Evolutionary conservation across 2,797 vertebrate species (phyloP).

Genomic region (Gymnoscopelus microlampas): DNA sequence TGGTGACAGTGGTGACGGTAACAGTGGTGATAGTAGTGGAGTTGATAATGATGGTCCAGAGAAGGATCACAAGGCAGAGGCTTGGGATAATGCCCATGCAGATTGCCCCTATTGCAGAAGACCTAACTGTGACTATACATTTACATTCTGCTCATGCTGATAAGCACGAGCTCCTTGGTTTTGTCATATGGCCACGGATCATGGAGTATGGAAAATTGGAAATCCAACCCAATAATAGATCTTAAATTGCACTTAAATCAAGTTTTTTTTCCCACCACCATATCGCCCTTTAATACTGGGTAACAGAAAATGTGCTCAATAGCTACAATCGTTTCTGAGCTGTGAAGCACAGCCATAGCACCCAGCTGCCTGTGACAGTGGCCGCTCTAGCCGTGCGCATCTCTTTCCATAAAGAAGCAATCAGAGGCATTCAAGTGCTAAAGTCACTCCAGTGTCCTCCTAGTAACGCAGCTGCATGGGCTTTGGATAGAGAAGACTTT

Average conservation of each 20-base stretch:
- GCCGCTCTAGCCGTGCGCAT: conserved; percentile 35
- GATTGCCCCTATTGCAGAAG: too few relatives aligned
- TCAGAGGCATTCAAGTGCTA: conserved; percentile 46
- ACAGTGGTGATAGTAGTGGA: neutral
- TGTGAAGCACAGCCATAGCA: conserved; percentile 7
- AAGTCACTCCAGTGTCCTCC: conserved; percentile 50
- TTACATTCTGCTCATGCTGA: conserved; percentile 7
- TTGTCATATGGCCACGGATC: conserved; percentile 24
- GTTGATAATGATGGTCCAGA: neutral
- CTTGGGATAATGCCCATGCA: neutral
- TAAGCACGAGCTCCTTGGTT: conserved; percentile 12
- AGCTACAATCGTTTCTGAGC: conserved; percentile 34
- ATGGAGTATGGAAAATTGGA: conserved; percentile 16
- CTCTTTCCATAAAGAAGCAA: conserved; percentile 53
- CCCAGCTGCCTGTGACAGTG: conserved; percentile 22
- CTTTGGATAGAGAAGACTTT: conserved; percentile 70
- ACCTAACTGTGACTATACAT: neutral
- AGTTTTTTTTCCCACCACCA: neutral
- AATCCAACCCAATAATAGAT: conserved; percentile 24
- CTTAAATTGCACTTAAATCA: conserved; percentile 11
- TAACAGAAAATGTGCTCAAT: conserved; percentile 37
- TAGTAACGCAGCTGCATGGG: conserved; percentile 69
- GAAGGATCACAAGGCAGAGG: too few relatives aligned
- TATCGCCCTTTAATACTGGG: conserved; percentile 25
- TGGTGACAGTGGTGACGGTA: neutral